Evolutionary conservation across 64 coral and sea anemone species (phyloP), one percentile per base, ranked within the genome.

Genomic region (Porites lutea): DNA sequence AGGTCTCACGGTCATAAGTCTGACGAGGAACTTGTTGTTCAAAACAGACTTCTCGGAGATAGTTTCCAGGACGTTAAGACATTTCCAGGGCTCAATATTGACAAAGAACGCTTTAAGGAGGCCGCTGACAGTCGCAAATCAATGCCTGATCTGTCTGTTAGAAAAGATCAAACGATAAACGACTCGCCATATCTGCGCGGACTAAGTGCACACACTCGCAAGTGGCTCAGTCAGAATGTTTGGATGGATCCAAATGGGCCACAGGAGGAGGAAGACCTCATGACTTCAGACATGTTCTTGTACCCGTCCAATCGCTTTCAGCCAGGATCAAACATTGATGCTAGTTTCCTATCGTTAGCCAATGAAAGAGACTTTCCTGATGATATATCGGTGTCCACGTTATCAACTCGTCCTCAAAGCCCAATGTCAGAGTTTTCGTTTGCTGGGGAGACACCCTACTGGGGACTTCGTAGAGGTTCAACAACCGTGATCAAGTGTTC

Each of bases 401-500:
- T 94, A 13, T 94, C 92, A 45, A 94, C 95, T 4, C 83, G 95
- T 4, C 95, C 95, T 61, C 86, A 88, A 61, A 90, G 92, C 73
- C 95, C 95, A 57, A 96, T 96, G 95, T 96, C 95, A 23, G 95
- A 96, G 46, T 96, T 96, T 74, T 96, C 95, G 2, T 96, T 94
- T 70, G 87, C 95, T 52, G 95, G 95, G 7, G 95, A 96, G 65
- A 75, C 75, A 13, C 95, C 95, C 22, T 87, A 77, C 44, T 82
- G 73, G 59, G 95, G 95, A 10, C 57, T 87, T 69, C 65, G 77
- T 18, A 18, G 65, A 60, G 88, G 83, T 60, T 88, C 80, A 2
- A 82, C 77, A 55, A 94, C 82, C 37, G 65, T 90, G 65, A 78
- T 96, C 50, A 86, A 88, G 54, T 98, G 97, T 81, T 91, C 84